A percentile compares a stretch with the other conserved stretches of the same genome.
Conservation (phyloP, 2,888 invertebrate species). For the Eudemis profundana region DNA sequence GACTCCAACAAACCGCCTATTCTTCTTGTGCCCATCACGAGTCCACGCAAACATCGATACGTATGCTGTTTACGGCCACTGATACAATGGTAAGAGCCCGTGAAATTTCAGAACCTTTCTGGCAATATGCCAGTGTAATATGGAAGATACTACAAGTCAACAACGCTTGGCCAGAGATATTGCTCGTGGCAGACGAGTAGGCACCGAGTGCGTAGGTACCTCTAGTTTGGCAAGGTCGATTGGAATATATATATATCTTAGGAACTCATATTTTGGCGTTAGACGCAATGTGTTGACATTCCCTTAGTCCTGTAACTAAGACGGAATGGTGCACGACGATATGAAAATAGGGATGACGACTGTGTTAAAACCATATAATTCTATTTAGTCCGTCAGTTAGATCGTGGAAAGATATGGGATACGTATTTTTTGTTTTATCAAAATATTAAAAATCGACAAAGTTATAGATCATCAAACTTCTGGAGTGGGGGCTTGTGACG, state of each 20-base stretch:
- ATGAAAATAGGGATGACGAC: not conserved
- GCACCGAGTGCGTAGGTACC: too few species aligned
- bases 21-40: too few species aligned
- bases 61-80: constrained; percentile 11
- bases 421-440: too few species aligned
- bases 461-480: too few species aligned
- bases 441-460: too few species aligned
- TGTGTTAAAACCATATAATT: too few species aligned
- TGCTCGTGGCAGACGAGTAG: constrained; percentile 29
- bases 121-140: constrained; percentile 40
- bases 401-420: too few species aligned
- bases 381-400: too few species aligned
- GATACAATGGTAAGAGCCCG: constrained; percentile 30
- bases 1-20: too few species aligned
- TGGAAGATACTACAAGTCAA: constrained; percentile 35
- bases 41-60: constrained; percentile 4
- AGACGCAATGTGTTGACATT: not conserved
- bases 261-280: not conserved
- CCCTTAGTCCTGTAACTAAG: not conserved
- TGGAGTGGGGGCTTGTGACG: too few species aligned
- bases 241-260: constrained; percentile 4
- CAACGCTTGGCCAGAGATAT: constrained; percentile 38
- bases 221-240: constrained; percentile 13
- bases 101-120: constrained; percentile 37
- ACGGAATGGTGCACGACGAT: too few species aligned